Evolutionary conservation across 2,797 vertebrate genomes (phyloP).

Genomic region (Centropyge bicolor): DNA sequence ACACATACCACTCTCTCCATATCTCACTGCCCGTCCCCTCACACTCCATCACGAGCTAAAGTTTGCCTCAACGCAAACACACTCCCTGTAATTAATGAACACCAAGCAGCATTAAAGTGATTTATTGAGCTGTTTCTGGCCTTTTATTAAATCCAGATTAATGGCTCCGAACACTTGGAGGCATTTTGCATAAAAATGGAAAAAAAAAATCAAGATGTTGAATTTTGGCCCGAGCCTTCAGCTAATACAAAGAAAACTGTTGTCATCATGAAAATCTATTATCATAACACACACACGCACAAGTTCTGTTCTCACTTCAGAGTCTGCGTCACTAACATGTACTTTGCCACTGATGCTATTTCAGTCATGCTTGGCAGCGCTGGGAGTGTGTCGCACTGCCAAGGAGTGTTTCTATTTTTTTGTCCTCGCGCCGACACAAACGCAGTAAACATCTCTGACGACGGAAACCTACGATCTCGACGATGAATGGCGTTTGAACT

Average conservation of each 20-base stretch:
- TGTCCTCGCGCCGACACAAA: conserved; percentile 35
- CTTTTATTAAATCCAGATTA: conserved; percentile 68
- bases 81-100: conserved; percentile 48
- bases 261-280: conserved; percentile 16
- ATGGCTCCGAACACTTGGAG: conserved; percentile 47
- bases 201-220: conserved; percentile 35
- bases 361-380: conserved; percentile 54
- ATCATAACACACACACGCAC: conserved; percentile 28
- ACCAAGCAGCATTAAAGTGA: conserved; percentile 41
- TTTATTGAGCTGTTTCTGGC: conserved; percentile 60
- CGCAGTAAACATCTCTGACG: conserved; percentile 23
- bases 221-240: conserved; percentile 3
- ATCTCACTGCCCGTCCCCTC: conserved; percentile 28
- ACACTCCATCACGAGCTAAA: conserved; percentile 37
- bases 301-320: conserved; percentile 36
- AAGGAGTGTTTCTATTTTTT: conserved; percentile 31
- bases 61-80: conserved; percentile 35
- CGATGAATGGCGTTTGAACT: conserved; percentile 17
- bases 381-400: conserved; percentile 20
- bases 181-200: conserved; percentile 50
- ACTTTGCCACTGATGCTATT: conserved; percentile 54
- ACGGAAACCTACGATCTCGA: conserved; percentile 18
- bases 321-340: conserved; percentile 50
- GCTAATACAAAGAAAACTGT: conserved; percentile 20
- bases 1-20: neutral